phyloP scores from a whole-genome alignment of 2,888 invertebrate species.

The Gymnoscelis rufifasciata region DNA sequence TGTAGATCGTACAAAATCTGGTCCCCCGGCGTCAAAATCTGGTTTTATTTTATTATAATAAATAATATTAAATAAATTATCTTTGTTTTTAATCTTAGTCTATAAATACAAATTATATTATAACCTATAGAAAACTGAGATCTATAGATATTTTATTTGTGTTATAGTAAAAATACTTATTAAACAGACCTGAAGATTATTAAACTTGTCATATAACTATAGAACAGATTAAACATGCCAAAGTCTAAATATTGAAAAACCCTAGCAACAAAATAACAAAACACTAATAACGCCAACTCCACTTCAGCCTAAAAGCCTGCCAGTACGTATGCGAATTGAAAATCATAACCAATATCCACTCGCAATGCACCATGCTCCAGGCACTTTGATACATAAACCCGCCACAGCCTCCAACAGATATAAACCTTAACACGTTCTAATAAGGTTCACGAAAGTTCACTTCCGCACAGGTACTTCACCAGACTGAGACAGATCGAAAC shows the following conservation, averaged over 20 bases:
- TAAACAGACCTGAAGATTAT: too few species aligned
- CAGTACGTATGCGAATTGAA: conserved; percentile 3
- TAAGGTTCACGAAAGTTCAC: conserved; percentile 16
- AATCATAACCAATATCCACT: conserved; percentile 12
- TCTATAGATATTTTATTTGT: too few species aligned
- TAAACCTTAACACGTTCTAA: conserved; percentile 8
- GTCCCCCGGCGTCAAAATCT: too few species aligned
- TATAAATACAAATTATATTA: too few species aligned
- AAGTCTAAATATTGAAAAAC: neutral
- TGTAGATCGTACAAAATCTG: too few species aligned
- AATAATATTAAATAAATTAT: too few species aligned
- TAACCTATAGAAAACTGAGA: too few species aligned
- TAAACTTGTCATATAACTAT: too few species aligned
- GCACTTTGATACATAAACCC: conserved; percentile 27
- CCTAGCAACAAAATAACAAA: neutral
- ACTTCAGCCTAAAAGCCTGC: neutral
- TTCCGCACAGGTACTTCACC: conserved; percentile 33
- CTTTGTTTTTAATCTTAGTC: too few species aligned
- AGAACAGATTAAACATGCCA: too few species aligned
- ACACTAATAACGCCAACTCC: neutral
- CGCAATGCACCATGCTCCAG: conserved; percentile 26
- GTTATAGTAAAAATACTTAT: too few species aligned
- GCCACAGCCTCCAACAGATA: conserved; percentile 11
- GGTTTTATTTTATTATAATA: too few species aligned
- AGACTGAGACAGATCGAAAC: conserved; percentile 54